phyloP scores from a whole-genome alignment of 2,797 vertebrate genomes.

The Zenarchopterus dispar region DNA sequence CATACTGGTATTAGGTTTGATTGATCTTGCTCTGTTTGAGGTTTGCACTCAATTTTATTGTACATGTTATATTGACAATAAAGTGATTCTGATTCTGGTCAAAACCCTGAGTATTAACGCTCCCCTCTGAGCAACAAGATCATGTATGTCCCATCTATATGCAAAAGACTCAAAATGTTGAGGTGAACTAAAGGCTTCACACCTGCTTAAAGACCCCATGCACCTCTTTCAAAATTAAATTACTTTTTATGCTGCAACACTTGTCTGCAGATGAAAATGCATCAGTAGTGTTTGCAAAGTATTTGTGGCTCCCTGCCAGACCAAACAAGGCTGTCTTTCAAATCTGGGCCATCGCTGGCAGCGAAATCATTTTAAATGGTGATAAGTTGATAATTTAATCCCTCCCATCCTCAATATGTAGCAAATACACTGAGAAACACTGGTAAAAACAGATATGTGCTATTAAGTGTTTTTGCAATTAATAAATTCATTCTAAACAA shows the following conservation, averaged over 20 bases:
- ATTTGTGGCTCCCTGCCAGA: constrained; percentile 51
- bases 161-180: constrained; percentile 60
- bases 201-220: constrained; percentile 18
- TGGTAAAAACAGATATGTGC: no score
- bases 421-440: constrained; percentile 5
- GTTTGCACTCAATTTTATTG: background rate
- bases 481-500: no score
- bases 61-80: background rate
- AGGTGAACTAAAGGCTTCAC: constrained; percentile 44
- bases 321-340: constrained; percentile 65
- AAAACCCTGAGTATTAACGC: constrained; percentile 60
- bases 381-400: constrained; percentile 76
- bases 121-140: constrained; percentile 50
- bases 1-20: background rate
- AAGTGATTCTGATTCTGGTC: constrained; percentile 35
- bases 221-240: constrained; percentile 50
- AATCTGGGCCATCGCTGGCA: constrained; percentile 73
- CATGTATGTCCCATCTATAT: constrained; percentile 67
- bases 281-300: constrained; percentile 61
- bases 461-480: no score
- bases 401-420: constrained; percentile 35
- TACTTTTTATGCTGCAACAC: constrained; percentile 51
- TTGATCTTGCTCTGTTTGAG: background rate
- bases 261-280: constrained; percentile 54
- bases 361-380: constrained; percentile 78